Base-by-base conservation (phyloP, 2,797 vertebrate species). In the Mareca strepera region DNA sequence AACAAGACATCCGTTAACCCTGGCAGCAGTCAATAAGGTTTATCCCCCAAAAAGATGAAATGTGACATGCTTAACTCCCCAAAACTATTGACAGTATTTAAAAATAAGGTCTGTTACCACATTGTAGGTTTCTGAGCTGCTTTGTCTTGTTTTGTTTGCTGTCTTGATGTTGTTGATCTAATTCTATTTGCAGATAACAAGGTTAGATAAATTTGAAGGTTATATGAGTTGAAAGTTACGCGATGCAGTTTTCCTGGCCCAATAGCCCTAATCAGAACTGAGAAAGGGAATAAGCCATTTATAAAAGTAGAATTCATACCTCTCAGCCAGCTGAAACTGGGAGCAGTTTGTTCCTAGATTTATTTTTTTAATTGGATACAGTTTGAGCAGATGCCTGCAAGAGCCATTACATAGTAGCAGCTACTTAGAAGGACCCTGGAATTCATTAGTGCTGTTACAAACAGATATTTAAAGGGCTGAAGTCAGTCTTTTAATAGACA, bases 21-120 rank as follows among this genome's bases (percentile, higher is more conserved):
- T 44, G 48, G 31, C 35, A 92, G 56, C 88, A 96, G 92, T 90
- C 87, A 80, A 6, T 83, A 78, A 50, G 39, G 59, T 94, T 83
- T 76, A 86, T 82, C 22, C 31, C 21, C 70, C 5, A 86, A 93
- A 60, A 52, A 39, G 74, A 64, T 46, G 56, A 94, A 90, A 90
- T 28, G 33, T 73, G 59, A 91, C 56, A 46, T 39, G 48, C 37
- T 31, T 75, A 73, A 86, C 20, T 86, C 66, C 53, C 35, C 11
- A 63, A 80, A 79, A 74, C 11, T 53, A 43, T 43, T 72, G 41
- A 56, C 7, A 48, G 25, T 78, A 55, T 63, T 94, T 91, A 17
- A 41, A 53, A 86, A 85, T 33, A 18, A 95, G 18, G 13, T 68
- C 73, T 56, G 12, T 90, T 35, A 79, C 23, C 20, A 53, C 23